Evolutionary conservation across 2,797 vertebrate species (phyloP).

Genomic region (Atherinosoma microstoma): DNA sequence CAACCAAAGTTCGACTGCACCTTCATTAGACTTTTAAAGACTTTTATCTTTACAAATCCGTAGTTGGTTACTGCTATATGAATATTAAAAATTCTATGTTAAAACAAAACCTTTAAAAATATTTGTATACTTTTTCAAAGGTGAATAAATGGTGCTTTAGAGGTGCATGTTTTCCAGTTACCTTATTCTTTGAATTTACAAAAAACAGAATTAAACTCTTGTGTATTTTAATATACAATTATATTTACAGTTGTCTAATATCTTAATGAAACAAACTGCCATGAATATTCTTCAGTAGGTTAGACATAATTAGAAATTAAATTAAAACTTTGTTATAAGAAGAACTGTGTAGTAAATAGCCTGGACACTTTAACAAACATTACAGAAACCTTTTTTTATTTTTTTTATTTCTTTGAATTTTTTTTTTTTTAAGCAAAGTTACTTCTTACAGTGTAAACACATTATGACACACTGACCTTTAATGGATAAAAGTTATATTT

Average conservation of each 20-base stretch:
- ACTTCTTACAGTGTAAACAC: background rate
- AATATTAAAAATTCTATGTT: background rate
- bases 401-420: background rate
- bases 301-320: conserved; percentile 8
- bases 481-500: background rate
- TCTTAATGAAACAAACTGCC: background rate
- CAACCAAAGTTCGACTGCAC: too few relatives aligned
- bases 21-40: background rate
- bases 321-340: conserved; percentile 17
- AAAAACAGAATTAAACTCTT: conserved; percentile 1
- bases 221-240: background rate
- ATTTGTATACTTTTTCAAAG: background rate
- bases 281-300: background rate
- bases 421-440: background rate
- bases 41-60: background rate
- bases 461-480: conserved; percentile 4
- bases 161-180: background rate
- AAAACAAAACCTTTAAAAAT: background rate
- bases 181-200: background rate
- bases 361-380: conserved; percentile 10
- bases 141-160: background rate
- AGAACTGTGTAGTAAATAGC: background rate
- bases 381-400: background rate
- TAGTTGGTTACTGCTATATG: background rate
- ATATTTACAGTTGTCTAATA: conserved; percentile 51